These are phyloP conservation scores for Andrena fulva DNA, from an alignment of 2,888 invertebrate species.

Conservation along the genomic window DNA sequence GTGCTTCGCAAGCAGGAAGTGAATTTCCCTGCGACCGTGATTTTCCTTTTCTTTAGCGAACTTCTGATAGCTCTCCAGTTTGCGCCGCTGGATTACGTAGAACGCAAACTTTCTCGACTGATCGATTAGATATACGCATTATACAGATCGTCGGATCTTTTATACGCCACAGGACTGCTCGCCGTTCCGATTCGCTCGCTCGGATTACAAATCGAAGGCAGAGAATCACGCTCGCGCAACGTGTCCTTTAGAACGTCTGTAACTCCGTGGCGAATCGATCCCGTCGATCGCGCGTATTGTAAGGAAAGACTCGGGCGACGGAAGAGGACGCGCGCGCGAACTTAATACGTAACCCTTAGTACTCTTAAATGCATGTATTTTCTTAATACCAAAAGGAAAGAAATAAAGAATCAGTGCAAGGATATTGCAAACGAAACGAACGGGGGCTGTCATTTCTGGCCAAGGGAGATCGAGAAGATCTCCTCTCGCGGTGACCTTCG, in stretches of 20 bases:
- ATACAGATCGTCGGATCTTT: neutral
- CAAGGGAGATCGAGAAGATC: neutral
- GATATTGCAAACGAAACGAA: slow-evolving; percentile 51
- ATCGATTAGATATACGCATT: slow-evolving; percentile 2
- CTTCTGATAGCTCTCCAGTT: neutral
- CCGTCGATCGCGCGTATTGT: slow-evolving; percentile 14
- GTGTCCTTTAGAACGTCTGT: neutral
- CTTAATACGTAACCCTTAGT: slow-evolving; percentile 69
- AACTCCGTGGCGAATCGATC: neutral
- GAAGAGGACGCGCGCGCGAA: slow-evolving; percentile 15
- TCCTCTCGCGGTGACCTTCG: neutral
- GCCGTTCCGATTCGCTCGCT: neutral
- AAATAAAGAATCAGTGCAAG: slow-evolving; percentile 77
- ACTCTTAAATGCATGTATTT: slow-evolving; percentile 83
- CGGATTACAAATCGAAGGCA: neutral
- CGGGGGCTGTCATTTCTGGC: slow-evolving; percentile 44
- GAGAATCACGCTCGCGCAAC: neutral
- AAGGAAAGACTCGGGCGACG: neutral
- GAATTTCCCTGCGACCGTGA: neutral
- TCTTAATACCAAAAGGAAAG: slow-evolving; percentile 77
- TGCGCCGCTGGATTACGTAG: neutral
- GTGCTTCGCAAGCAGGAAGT: neutral
- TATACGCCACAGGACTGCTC: neutral
- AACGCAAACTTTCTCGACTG: slow-evolving; percentile 14
- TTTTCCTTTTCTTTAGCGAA: neutral